Evolutionary conservation across 92 coral and sea anemone species (phyloP).

Genomic region (Epizoanthus illoricatus): DNA sequence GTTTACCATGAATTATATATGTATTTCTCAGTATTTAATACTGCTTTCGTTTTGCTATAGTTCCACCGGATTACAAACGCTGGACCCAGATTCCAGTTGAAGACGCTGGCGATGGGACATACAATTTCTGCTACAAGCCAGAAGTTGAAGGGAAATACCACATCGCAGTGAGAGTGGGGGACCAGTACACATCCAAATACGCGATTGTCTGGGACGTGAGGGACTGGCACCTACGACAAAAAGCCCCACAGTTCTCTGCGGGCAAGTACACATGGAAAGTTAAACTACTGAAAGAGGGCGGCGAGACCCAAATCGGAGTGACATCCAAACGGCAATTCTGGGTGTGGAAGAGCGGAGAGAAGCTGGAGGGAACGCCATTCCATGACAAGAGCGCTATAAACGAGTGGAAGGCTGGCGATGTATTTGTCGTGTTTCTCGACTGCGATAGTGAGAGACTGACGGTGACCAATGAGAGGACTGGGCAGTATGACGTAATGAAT

Average conservation of each 20-base stretch:
- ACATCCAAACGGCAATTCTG: conserved; percentile 7
- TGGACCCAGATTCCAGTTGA: conserved; percentile 5
- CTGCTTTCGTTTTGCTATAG: not conserved
- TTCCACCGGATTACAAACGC: conserved; percentile 14
- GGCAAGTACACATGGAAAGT: conserved; percentile 14
- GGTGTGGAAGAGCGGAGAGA: conserved; percentile 15
- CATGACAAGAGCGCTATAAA: not conserved
- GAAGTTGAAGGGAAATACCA: conserved; percentile 3
- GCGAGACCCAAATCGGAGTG: conserved; percentile 7
- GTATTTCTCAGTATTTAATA: not conserved
- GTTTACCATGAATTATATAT: too few relatives aligned
- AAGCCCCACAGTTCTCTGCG: conserved; percentile 5
- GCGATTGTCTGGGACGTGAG: conserved; percentile 3
- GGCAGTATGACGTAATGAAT: not conserved
- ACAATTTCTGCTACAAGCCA: not conserved
- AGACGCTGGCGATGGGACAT: conserved; percentile 13
- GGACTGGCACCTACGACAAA: not conserved
- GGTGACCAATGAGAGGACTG: not conserved
- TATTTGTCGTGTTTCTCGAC: not conserved
- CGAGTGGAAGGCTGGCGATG: conserved; percentile 1
- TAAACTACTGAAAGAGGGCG: not conserved
- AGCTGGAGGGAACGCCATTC: conserved; percentile 10
- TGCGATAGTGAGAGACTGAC: not conserved
- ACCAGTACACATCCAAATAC: conserved; percentile 10
- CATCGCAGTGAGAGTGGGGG: not conserved